Percentiles rank a stretch among this genome's conserved stretches.
phyloP scores from a whole-genome alignment of 2,113 vertebrate species.

The Verasper variegatus region DNA sequence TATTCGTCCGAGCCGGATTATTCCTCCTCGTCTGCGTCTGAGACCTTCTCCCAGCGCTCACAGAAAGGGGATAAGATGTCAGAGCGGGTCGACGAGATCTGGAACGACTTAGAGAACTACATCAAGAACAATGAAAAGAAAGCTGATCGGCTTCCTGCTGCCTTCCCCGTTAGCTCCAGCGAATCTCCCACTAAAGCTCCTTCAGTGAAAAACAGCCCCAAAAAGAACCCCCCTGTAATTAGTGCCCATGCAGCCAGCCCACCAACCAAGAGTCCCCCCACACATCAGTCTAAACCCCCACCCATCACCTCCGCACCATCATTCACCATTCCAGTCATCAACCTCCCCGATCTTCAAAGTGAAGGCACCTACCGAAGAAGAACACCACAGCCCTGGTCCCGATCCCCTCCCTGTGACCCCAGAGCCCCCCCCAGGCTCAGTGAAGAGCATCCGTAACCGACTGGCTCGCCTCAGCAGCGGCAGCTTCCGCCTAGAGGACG shows the following conservation, averaged over 20 bases:
- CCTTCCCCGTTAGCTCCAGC: conserved; percentile 88
- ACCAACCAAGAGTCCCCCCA: conserved; percentile 61
- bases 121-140: conserved; percentile 97
- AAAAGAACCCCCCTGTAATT: conserved; percentile 38
- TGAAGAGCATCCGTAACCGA: conserved; percentile 81
- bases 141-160: conserved; percentile 90
- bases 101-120: conserved; percentile 98
- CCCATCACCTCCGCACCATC: conserved; percentile 55
- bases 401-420: conserved; percentile 77
- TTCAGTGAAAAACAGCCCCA: conserved; percentile 55
- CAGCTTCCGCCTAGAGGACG: conserved; percentile 83
- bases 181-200: conserved; percentile 52
- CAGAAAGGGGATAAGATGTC: conserved; percentile 88
- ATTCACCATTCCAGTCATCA: conserved; percentile 79
- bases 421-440: conserved; percentile 81
- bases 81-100: conserved; percentile 95
- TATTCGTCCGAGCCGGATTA: conserved; percentile 72
- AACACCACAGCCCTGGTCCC: conserved; percentile 63
- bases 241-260: conserved; percentile 25
- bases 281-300: conserved; percentile 64
- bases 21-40: conserved; percentile 82
- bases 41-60: conserved; percentile 80
- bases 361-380: conserved; percentile 73
- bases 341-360: conserved; percentile 71
- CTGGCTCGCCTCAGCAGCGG: conserved; percentile 84